Evolutionary conservation across 1,140 invertebrate genomes (phyloP).

Genomic region (Bombus waltoni): DNA sequence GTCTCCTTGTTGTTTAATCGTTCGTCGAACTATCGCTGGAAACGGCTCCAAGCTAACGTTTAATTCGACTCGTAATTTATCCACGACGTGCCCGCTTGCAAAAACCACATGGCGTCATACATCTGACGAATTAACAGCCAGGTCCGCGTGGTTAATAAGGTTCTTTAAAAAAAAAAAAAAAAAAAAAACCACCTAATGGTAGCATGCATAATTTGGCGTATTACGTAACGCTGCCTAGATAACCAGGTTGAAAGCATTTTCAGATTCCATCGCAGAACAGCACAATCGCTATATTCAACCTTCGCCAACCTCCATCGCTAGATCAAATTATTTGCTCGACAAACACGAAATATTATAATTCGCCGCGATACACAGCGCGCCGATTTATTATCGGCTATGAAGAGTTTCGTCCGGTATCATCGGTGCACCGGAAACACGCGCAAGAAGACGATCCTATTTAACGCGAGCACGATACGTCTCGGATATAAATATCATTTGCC

Average conservation of each 20-base stretch:
- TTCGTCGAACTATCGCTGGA: no score
- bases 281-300: neutral
- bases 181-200: no score
- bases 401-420: neutral
- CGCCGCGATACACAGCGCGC: neutral
- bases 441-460: neutral
- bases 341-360: neutral
- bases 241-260: slow-evolving; percentile 1
- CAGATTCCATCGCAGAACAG: neutral
- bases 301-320: neutral
- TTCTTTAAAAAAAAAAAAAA: no score
- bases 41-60: no score
- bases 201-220: no score
- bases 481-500: neutral
- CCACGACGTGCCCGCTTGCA: no score
- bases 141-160: no score
- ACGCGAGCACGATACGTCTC: neutral
- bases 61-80: no score
- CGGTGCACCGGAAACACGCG: neutral
- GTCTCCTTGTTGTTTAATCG: no score
- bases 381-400: neutral
- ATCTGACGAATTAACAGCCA: no score
- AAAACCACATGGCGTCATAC: no score
- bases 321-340: neutral
- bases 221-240: neutral